Evolutionary conservation across 2,113 vertebrate genomes (phyloP).

Genomic region (Leptobrachium leishanense): DNA sequence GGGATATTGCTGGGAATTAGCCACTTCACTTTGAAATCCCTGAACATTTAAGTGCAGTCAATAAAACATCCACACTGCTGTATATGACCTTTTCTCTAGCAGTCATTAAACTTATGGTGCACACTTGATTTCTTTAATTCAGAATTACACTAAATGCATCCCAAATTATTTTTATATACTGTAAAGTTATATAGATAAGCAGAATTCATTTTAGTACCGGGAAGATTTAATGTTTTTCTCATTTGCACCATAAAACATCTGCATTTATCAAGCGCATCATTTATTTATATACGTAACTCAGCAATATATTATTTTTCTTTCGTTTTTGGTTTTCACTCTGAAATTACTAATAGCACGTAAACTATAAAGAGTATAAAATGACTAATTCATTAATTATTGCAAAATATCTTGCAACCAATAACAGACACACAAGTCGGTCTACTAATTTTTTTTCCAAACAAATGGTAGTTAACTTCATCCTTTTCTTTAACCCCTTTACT

Average conservation of each 20-base stretch:
- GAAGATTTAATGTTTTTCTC: constrained; percentile 10
- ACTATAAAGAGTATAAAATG: no score
- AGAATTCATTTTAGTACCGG: constrained; percentile 33
- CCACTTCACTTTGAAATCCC: constrained; percentile 54
- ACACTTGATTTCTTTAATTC: constrained; percentile 48
- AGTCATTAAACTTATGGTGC: constrained; percentile 54
- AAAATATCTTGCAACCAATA: no score
- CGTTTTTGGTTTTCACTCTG: no score
- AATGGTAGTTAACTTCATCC: no score
- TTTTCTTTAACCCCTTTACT: no score
- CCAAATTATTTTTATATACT: constrained; percentile 44
- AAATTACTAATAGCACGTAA: no score
- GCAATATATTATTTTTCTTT: background rate
- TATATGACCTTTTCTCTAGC: constrained; percentile 59
- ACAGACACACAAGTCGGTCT: no score
- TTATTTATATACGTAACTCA: background rate
- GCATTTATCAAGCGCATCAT: background rate
- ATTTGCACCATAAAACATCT: constrained; percentile 6
- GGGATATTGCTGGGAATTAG: constrained; percentile 48
- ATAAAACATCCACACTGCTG: constrained; percentile 44
- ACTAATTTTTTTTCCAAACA: no score
- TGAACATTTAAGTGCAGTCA: constrained; percentile 53
- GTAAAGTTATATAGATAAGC: constrained; percentile 27
- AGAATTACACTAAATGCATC: constrained; percentile 47
- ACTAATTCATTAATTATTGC: no score